Percentiles rank a stretch among this genome's conserved stretches.
phyloP scores from a whole-genome alignment of 2,888 invertebrate species.

The Phyto melanocephala region DNA sequence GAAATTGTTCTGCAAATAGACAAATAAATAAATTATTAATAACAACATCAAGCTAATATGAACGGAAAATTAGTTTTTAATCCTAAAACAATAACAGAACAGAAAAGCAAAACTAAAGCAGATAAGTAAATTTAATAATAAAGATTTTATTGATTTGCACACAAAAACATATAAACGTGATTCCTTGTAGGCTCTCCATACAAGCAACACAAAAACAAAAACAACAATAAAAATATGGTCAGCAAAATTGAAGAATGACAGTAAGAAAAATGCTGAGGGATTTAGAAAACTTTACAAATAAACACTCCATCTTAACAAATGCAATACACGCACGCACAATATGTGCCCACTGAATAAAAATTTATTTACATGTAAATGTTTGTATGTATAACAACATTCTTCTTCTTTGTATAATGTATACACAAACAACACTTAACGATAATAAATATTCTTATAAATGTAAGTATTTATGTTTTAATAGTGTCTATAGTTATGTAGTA shows the following conservation, averaged over 20 bases:
- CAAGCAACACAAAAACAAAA: not conserved
- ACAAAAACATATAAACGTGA: not conserved
- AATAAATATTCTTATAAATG: conserved; percentile 7
- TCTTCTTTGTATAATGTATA: not conserved
- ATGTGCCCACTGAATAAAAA: not conserved
- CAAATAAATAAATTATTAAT: conserved; percentile 26
- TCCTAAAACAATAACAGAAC: not conserved
- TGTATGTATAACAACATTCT: not conserved
- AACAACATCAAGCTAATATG: not conserved
- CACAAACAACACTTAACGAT: not conserved
- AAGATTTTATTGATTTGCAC: not conserved
- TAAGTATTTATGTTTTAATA: not conserved
- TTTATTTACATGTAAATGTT: not conserved
- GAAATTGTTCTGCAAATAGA: conserved; percentile 94
- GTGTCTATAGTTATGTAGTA: not conserved
- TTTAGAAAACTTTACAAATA: conserved; percentile 14
- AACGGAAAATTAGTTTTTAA: not conserved
- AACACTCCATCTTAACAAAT: conserved; percentile 16
- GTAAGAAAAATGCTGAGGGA: not conserved
- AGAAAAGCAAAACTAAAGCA: not conserved
- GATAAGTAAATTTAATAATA: conserved; percentile 33
- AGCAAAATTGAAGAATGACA: not conserved
- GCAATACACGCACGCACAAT: conserved; percentile 38
- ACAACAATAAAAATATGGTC: not conserved
- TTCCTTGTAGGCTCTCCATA: not conserved